Base-by-base conservation (phyloP, 2,113 vertebrate genomes). In the Chrysemys picta region DNA sequence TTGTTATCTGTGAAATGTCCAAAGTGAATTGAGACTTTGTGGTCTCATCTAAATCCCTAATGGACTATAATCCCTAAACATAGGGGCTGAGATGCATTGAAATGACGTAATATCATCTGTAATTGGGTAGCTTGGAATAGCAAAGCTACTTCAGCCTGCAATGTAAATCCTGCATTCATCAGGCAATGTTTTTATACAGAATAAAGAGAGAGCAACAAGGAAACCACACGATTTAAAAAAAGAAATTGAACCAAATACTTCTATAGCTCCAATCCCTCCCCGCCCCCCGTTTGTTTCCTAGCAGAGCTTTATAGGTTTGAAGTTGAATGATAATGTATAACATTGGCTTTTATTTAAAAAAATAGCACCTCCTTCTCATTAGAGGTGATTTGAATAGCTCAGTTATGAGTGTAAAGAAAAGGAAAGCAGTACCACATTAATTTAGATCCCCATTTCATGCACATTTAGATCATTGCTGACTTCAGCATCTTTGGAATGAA, bases 1-100 rank as follows among this genome's bases (percentile, higher is more conserved):
- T 35, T 87, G 84, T 76, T 97, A 29, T 97, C 95, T 87, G 91
- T 94, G 95, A 97, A 95, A 87, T 82, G 65, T 85, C 90, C 83
- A 35, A 49, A 94, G 94, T 29, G 94, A 95, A 91, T 85, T 54
- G 84, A 96, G 96, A 86, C 6, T 97, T 86, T 93, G 94, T 13
- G 3, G 88, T 91, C 85, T 94, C 92, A 91, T 95, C 93, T 54
- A 84, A 59, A 83, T 94, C 88, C 89, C 96, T 85, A 27, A 89
- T 87, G 88, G 86, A 92, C 93, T 82, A 0, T 96, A 98, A 96
- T 96, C 92, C 94, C 59, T 82, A 84, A 1, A 3, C 59, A 38
- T 0, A 79, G 89, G 62, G 65, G 45, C 1, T 89, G 91, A 90
- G 94, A 89, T 54, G 93, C 87, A 86, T 52, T 10, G 81, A 76